phyloP scores from a whole-genome alignment of 2,797 vertebrate species.

The Erethizon dorsatum region DNA sequence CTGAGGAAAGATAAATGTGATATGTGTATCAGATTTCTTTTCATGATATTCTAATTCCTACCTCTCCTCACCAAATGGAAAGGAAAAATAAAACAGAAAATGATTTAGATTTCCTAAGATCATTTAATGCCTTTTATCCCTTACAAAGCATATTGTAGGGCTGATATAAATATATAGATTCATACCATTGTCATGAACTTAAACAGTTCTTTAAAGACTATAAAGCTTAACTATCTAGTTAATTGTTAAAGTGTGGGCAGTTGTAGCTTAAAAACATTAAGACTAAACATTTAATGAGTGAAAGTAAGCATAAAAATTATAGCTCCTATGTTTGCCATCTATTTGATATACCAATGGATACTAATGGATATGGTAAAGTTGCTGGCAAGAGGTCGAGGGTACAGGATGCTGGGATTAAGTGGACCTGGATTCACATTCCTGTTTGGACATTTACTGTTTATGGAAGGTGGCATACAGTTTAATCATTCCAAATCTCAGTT shows the following conservation, averaged over 20 bases:
- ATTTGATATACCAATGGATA: neutral
- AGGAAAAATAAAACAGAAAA: neutral
- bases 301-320: neutral
- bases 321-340: neutral
- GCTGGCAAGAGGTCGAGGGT: neutral
- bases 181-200: neutral
- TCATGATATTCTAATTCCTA: too few species aligned
- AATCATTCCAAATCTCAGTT: neutral
- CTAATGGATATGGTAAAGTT: neutral
- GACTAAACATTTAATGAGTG: neutral
- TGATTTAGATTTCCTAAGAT: neutral
- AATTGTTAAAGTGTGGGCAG: neutral
- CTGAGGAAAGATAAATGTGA: neutral
- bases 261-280: neutral
- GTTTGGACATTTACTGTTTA: neutral
- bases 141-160: neutral
- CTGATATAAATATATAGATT: neutral
- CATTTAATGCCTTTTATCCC: neutral
- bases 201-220: neutral
- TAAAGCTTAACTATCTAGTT: neutral
- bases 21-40: neutral
- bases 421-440: neutral
- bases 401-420: neutral
- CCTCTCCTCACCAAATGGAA: neutral
- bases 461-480: neutral